Percentiles rank a stretch among this genome's conserved stretches.
These are phyloP conservation scores for Paradoxurus hermaphroditus DNA, from an alignment of 2,113 vertebrate genomes.

Conservation along the genomic window DNA sequence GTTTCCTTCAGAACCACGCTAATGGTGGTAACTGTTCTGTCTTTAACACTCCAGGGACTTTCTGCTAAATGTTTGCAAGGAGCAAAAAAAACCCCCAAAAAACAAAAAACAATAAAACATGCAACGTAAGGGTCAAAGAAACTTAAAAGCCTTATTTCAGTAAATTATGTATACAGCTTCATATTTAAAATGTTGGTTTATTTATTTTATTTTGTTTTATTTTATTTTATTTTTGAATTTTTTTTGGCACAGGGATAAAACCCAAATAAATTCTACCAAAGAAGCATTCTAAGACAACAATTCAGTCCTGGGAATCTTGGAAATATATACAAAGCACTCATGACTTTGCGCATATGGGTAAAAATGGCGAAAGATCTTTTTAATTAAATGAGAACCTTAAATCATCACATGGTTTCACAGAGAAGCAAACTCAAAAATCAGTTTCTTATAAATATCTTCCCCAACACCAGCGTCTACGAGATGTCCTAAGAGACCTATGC, in stretches of 20 bases:
- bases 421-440: not conserved
- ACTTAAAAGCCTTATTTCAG: not conserved
- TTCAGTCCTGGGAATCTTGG: conserved; percentile 11
- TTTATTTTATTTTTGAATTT: not conserved
- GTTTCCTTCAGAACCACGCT: not conserved
- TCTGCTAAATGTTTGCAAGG: not conserved
- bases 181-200: conserved; percentile 42
- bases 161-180: conserved; percentile 25
- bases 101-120: not conserved
- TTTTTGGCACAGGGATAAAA: not conserved
- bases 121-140: conserved; percentile 56
- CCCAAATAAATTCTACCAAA: conserved; percentile 32
- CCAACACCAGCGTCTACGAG: not conserved
- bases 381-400: conserved; percentile 16
- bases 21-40: not conserved
- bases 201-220: not conserved
- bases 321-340: not conserved
- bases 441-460: not conserved
- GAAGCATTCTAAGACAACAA: not conserved
- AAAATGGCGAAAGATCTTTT: not conserved
- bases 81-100: too few species aligned
- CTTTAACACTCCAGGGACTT: not conserved
- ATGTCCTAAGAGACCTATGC: not conserved
- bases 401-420: not conserved
- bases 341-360: conserved; percentile 6